Percentiles rank a stretch among this genome's conserved stretches.
Evolutionary conservation across 1,140 invertebrate species (phyloP).

Genomic region (Lethrus apterus): DNA sequence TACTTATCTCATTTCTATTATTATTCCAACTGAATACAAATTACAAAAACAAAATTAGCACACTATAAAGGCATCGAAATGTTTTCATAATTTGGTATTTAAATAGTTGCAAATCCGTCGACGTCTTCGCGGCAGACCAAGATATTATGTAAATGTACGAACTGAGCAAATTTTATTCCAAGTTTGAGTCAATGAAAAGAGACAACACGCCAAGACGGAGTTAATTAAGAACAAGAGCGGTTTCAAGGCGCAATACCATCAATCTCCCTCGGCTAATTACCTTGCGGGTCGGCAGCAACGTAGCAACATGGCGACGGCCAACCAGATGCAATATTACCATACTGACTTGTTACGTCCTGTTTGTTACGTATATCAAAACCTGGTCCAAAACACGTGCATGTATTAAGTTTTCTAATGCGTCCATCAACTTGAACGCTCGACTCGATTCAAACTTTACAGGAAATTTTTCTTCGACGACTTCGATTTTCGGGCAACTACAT

Average conservation of each 20-base stretch:
- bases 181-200: too few relatives aligned
- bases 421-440: background rate
- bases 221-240: conserved; percentile 24
- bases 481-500: background rate
- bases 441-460: background rate
- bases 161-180: too few relatives aligned
- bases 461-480: background rate
- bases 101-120: too few relatives aligned
- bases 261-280: conserved; percentile 23
- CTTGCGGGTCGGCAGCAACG: conserved; percentile 18
- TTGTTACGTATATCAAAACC: too few relatives aligned
- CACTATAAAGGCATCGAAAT: too few relatives aligned
- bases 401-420: conserved; percentile 14
- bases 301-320: conserved; percentile 16
- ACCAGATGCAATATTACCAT: conserved; percentile 21
- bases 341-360: conserved; percentile 16
- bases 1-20: too few relatives aligned
- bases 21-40: too few relatives aligned
- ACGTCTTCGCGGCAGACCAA: too few relatives aligned
- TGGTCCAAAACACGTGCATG: too few relatives aligned
- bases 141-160: too few relatives aligned
- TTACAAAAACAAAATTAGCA: too few relatives aligned
- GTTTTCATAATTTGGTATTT: too few relatives aligned
- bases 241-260: conserved; percentile 24
- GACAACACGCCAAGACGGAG: conserved; percentile 18